Evolutionary conservation across 1,140 invertebrate species (phyloP).

Genomic region (Bilobella aurantiaca): DNA sequence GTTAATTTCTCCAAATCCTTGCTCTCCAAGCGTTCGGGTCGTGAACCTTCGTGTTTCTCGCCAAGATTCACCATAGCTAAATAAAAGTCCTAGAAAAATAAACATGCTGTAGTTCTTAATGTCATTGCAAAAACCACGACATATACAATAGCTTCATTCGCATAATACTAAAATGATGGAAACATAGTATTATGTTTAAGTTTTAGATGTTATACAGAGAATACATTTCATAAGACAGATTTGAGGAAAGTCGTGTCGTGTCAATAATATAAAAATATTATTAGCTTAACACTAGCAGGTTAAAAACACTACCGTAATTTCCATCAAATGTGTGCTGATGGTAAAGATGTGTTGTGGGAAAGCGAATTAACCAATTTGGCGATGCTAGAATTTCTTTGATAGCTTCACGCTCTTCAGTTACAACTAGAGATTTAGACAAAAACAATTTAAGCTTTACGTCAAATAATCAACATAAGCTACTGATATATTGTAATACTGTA

Average conservation of each 20-base stretch:
- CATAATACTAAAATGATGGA: too few species aligned
- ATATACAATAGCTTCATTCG: too few species aligned
- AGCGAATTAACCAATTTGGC: not conserved
- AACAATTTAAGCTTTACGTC: not conserved
- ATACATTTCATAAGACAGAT: too few species aligned
- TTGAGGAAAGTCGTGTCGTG: too few species aligned
- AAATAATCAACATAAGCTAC: not conserved
- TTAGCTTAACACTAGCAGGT: too few species aligned
- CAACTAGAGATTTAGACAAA: not conserved
- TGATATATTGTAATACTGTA: not conserved
- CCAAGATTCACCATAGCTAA: slow-evolving; percentile 66
- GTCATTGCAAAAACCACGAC: too few species aligned
- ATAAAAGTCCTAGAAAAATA: slow-evolving; percentile 51
- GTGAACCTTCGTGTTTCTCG: slow-evolving; percentile 69
- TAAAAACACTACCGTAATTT: too few species aligned
- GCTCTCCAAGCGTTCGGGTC: slow-evolving; percentile 61
- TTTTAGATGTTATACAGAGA: too few species aligned
- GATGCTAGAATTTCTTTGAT: not conserved
- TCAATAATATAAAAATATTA: too few species aligned
- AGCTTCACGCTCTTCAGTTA: not conserved
- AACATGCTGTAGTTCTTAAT: too few species aligned
- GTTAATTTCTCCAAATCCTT: slow-evolving; percentile 63
- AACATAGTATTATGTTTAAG: too few species aligned
- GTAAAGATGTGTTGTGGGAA: not conserved
- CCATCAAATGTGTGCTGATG: not conserved